A percentile compares a stretch with the other conserved stretches of the same genome.
phyloP scores from a whole-genome alignment of 2,797 vertebrate genomes.

The Acrocephalus scirpaceus region DNA sequence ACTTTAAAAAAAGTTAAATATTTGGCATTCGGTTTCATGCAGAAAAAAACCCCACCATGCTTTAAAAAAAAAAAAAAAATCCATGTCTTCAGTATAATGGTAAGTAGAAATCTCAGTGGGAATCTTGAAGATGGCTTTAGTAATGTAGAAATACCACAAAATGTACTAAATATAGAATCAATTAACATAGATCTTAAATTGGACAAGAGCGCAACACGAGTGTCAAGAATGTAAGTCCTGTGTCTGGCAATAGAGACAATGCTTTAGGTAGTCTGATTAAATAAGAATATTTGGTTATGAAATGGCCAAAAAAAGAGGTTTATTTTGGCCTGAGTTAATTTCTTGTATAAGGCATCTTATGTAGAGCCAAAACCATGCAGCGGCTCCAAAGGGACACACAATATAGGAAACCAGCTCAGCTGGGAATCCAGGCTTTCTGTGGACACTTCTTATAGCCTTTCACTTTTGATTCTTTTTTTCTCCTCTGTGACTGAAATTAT shows the following conservation, averaged over 20 bases:
- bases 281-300: neutral
- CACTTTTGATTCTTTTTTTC: neutral
- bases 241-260: neutral
- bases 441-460: neutral
- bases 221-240: neutral
- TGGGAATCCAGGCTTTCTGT: neutral
- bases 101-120: neutral
- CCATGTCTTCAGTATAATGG: neutral
- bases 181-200: neutral
- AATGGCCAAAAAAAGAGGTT: rapidly evolving
- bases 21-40: neutral
- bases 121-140: neutral
- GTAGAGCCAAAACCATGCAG: neutral
- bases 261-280: neutral
- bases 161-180: neutral
- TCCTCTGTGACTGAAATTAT: neutral
- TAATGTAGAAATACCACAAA: neutral
- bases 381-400: neutral
- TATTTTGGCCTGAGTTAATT: neutral
- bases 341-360: neutral
- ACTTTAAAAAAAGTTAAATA: neutral
- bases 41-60: rapidly evolving
- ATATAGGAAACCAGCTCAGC: neutral
- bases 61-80: neutral
- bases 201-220: rapidly evolving